These are phyloP conservation scores for Anser cygnoides DNA, from an alignment of 2,113 vertebrate genomes.

Conservation along the genomic window DNA sequence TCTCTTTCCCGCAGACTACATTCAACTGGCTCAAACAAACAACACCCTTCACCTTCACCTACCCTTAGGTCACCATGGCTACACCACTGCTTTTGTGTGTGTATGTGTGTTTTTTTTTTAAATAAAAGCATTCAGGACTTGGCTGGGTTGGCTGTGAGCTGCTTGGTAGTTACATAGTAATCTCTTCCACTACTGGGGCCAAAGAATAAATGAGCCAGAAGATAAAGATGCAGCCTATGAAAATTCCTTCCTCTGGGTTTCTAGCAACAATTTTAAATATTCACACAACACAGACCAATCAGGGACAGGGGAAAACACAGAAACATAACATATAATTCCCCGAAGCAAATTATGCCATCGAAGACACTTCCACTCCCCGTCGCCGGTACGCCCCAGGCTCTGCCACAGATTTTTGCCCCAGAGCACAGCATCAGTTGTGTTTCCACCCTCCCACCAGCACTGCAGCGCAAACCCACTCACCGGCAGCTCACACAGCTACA, in stretches of 20 bases:
- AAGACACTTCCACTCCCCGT: neutral
- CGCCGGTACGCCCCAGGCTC: too few relatives aligned
- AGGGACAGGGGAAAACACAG: neutral
- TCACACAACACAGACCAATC: neutral
- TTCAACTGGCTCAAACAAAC: neutral
- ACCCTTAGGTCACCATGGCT: neutral
- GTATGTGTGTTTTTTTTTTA: neutral
- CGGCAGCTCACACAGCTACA: neutral
- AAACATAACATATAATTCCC: neutral
- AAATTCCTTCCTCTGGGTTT: neutral
- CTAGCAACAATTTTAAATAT: neutral
- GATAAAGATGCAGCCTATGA: neutral
- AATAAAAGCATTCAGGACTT: neutral
- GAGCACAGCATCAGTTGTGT: neutral
- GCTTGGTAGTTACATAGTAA: neutral
- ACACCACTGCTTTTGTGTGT: neutral
- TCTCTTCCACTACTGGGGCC: neutral
- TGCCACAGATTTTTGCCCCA: neutral
- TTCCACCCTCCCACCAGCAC: neutral
- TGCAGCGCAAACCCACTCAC: neutral
- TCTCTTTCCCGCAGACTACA: neutral
- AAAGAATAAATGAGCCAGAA: neutral
- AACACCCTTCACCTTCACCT: neutral
- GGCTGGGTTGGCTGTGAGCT: neutral
- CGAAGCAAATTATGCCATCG: neutral